A percentile compares a stretch with the other conserved stretches of the same genome.
phyloP scores from a whole-genome alignment of 2,113 vertebrate genomes.

The Vanacampus margaritifer region DNA sequence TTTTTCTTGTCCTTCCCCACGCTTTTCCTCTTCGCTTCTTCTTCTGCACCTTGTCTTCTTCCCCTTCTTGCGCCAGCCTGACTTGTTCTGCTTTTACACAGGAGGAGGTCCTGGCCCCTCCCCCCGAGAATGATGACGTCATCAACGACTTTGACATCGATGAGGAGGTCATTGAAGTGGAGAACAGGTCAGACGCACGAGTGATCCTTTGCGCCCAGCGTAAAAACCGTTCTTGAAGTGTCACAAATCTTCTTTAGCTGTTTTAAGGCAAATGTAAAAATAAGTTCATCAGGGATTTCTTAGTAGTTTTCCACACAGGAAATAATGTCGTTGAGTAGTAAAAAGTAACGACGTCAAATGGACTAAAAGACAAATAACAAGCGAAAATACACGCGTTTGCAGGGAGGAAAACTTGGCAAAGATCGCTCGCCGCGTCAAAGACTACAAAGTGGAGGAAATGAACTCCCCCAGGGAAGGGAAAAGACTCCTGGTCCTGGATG shows the following conservation, averaged over 20 bases:
- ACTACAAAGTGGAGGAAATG: constrained; percentile 93
- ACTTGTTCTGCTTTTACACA: constrained; percentile 53
- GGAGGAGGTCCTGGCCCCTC: constrained; percentile 96
- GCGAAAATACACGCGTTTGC: constrained; percentile 2
- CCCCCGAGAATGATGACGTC: constrained; percentile 97
- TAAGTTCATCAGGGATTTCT: too few species aligned
- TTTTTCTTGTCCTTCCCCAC: too few species aligned
- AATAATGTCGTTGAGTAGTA: too few species aligned
- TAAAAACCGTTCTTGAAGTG: too few species aligned
- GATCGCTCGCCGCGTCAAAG: constrained; percentile 94
- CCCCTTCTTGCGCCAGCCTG: background rate
- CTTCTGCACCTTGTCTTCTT: background rate
- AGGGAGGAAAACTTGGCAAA: constrained; percentile 98
- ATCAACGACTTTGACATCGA: constrained; percentile 99
- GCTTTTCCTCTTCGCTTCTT: background rate
- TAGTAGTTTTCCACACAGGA: too few species aligned
- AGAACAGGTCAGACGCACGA: constrained; percentile 81
- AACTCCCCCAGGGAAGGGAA: constrained; percentile 95
- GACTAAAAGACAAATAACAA: background rate
- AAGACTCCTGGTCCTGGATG: constrained; percentile 91
- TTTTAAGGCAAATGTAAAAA: too few species aligned
- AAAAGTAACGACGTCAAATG: background rate
- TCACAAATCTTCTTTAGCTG: too few species aligned
- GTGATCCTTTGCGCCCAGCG: background rate
- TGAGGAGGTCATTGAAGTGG: constrained; percentile 97